Percentiles rank a stretch among this genome's conserved stretches.
phyloP scores from a whole-genome alignment of 2,113 vertebrate genomes.

The Anoplopoma fimbria region DNA sequence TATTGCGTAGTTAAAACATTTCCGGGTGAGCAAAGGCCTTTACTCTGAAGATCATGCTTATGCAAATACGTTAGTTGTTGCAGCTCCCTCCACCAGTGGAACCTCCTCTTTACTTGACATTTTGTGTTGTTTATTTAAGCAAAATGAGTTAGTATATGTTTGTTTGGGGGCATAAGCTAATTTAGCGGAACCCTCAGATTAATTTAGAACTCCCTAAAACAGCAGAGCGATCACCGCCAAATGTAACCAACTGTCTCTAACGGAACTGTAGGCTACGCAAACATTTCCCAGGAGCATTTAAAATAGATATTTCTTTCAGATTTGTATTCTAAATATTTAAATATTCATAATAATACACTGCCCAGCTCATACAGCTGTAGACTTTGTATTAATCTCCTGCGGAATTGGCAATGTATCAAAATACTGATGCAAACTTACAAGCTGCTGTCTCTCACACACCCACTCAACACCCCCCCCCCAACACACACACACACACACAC shows the following conservation, averaged over 20 bases:
- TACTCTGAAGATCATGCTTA: too few relatives aligned
- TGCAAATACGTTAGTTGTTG: too few relatives aligned
- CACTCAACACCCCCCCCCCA: background rate
- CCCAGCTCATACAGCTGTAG: background rate
- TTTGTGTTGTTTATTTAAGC: too few relatives aligned
- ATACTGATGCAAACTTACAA: conserved; percentile 6
- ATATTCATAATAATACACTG: background rate
- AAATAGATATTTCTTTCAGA: background rate
- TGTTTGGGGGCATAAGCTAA: too few relatives aligned
- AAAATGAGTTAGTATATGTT: too few relatives aligned
- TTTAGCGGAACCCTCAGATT: background rate
- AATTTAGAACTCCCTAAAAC: background rate
- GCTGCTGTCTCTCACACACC: conserved; percentile 5
- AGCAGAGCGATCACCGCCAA: too few relatives aligned
- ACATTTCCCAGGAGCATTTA: background rate
- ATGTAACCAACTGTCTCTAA: too few relatives aligned
- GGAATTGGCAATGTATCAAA: background rate
- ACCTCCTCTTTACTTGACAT: too few relatives aligned
- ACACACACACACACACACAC: background rate
- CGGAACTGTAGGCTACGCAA: background rate
- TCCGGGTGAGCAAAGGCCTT: too few relatives aligned
- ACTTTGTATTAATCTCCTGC: background rate
- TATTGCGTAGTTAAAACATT: too few relatives aligned
- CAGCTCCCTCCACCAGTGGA: too few relatives aligned
- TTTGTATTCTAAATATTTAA: background rate